A percentile compares a stretch with the other conserved stretches of the same genome.
Evolutionary conservation across 2,113 vertebrate species (phyloP).

Genomic region (Peromyscus californicus): DNA sequence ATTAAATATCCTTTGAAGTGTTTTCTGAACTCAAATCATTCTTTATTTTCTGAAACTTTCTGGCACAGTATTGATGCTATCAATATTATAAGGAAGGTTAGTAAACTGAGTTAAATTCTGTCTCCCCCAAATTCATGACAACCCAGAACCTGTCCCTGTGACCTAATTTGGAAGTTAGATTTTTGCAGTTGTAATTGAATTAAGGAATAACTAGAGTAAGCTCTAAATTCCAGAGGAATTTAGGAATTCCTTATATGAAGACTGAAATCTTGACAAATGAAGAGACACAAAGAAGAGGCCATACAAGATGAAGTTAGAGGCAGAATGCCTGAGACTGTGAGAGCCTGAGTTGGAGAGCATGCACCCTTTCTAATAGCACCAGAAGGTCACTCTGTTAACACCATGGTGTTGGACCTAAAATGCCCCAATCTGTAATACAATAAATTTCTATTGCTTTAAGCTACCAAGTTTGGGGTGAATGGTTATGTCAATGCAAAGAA

Average conservation of each 20-base stretch:
- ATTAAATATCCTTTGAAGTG: not conserved
- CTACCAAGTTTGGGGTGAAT: not conserved
- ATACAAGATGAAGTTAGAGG: not conserved
- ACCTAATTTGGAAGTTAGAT: not conserved
- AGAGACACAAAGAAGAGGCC: not conserved
- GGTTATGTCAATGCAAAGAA: not conserved
- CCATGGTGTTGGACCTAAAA: not conserved
- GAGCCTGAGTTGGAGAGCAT: not conserved
- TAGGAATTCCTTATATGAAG: not conserved
- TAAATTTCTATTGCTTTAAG: not conserved
- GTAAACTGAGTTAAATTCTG: not conserved
- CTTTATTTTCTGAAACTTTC: not conserved
- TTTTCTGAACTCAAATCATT: not conserved
- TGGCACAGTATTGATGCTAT: not conserved
- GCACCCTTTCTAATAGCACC: not conserved
- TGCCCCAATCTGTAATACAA: not conserved
- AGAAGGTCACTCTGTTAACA: not conserved
- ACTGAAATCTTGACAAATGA: not conserved
- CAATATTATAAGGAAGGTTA: not conserved
- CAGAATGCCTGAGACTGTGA: not conserved
- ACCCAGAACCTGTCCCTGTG: not conserved
- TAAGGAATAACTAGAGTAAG: not conserved
- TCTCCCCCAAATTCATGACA: not conserved
- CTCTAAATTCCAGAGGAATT: not conserved
- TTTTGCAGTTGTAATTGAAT: slow-evolving; percentile 5